Conservation (phyloP, 2,113 vertebrate species). For the Aleadryas rufinucha region DNA sequence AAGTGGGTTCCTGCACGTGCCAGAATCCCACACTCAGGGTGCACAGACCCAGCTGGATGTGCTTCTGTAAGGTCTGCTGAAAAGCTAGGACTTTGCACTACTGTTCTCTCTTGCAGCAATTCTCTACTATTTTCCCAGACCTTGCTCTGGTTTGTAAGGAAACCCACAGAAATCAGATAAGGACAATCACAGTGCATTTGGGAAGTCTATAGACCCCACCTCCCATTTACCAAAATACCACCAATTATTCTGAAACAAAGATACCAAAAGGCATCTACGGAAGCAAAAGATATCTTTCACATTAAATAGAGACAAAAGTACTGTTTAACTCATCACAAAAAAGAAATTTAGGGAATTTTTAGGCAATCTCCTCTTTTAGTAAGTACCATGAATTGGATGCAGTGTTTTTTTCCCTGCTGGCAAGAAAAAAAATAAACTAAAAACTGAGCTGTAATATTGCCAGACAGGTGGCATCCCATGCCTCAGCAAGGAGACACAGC, state of each 20-base stretch:
- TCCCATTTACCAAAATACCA: background rate
- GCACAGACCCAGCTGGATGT: background rate
- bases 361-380: background rate
- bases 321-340: background rate
- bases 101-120: background rate
- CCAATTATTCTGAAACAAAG: background rate
- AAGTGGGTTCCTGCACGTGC: background rate
- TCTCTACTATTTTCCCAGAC: background rate
- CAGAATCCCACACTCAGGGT: background rate
- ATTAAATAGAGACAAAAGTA: background rate
- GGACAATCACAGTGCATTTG: background rate
- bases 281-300: background rate
- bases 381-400: background rate
- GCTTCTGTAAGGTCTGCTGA: background rate
- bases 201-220: background rate
- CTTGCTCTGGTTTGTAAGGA: background rate
- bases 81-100: background rate
- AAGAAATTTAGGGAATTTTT: background rate
- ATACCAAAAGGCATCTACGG: background rate
- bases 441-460: background rate
- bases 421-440: background rate
- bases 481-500: background rate
- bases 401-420: background rate
- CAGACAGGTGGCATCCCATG: background rate
- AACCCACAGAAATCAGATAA: slow-evolving; percentile 21